Percentiles rank a stretch among this genome's conserved stretches.
Conservation (phyloP, 2,113 vertebrate species). For the Pseudorectes ferrugineus region DNA sequence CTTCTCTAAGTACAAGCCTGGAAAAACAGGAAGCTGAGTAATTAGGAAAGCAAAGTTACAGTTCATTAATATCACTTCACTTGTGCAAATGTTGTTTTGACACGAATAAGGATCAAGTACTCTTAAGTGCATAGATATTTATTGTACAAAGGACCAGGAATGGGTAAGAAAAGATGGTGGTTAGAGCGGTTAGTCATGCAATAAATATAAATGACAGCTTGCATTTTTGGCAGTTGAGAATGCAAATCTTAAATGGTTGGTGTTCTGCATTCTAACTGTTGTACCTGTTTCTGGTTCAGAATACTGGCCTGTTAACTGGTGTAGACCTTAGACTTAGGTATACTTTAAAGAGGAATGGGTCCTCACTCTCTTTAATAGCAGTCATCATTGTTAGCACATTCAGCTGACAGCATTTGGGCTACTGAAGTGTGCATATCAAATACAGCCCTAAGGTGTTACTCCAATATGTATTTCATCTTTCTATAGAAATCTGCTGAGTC, state of each 20-base stretch:
- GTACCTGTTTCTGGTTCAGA: background rate
- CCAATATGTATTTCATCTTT: background rate
- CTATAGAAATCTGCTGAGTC: background rate
- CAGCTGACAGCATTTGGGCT: background rate
- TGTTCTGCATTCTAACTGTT: background rate
- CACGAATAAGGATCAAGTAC: background rate
- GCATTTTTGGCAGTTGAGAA: background rate
- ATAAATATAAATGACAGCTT: background rate
- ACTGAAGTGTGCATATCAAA: background rate
- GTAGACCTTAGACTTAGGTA: rapidly evolving
- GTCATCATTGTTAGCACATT: background rate
- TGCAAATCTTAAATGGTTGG: background rate
- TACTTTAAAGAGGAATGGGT: background rate
- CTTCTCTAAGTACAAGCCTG: background rate
- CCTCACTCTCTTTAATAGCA: background rate
- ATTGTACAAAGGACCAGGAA: background rate
- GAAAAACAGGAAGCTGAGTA: background rate
- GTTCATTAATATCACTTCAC: background rate
- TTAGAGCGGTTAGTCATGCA: background rate
- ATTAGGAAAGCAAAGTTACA: background rate
- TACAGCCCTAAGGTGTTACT: background rate
- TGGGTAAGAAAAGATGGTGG: background rate
- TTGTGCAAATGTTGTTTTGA: background rate
- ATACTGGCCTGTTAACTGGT: background rate
- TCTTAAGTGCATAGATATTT: background rate